Conservation (phyloP, 2,113 vertebrate genomes). For the Crotalus tigris region DNA sequence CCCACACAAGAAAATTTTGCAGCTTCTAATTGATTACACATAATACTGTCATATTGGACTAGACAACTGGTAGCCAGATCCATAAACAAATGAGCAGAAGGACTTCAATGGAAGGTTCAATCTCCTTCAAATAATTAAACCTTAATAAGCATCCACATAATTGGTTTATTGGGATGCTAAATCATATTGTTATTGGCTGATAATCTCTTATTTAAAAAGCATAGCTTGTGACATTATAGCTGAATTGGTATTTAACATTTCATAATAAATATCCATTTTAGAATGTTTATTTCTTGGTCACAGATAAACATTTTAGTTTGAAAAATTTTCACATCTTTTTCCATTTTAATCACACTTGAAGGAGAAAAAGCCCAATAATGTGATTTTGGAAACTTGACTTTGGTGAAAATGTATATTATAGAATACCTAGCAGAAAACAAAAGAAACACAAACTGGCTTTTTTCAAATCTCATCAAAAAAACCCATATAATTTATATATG, state of each 20-base stretch:
- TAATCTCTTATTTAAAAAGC: background rate
- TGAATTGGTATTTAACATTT: background rate
- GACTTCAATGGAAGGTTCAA: background rate
- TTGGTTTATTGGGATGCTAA: background rate
- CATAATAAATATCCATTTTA: background rate
- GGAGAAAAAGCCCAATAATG: background rate
- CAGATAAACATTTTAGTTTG: background rate
- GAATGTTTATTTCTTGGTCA: background rate
- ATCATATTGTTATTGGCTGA: background rate
- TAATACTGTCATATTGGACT: background rate
- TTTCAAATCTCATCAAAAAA: background rate
- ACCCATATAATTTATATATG: background rate
- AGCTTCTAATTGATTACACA: background rate
- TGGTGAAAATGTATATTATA: background rate
- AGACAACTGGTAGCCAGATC: background rate
- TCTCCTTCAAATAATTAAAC: background rate
- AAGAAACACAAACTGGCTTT: rapidly evolving
- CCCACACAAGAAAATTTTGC: background rate
- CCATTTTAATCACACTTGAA: constrained; percentile 7
- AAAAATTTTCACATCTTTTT: background rate
- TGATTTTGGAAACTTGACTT: background rate
- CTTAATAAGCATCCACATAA: background rate
- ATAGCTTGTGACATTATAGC: background rate
- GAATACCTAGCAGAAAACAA: background rate
- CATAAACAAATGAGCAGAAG: background rate